Conservation (phyloP, 2,113 vertebrate genomes). For the Hystrix cristata region DNA sequence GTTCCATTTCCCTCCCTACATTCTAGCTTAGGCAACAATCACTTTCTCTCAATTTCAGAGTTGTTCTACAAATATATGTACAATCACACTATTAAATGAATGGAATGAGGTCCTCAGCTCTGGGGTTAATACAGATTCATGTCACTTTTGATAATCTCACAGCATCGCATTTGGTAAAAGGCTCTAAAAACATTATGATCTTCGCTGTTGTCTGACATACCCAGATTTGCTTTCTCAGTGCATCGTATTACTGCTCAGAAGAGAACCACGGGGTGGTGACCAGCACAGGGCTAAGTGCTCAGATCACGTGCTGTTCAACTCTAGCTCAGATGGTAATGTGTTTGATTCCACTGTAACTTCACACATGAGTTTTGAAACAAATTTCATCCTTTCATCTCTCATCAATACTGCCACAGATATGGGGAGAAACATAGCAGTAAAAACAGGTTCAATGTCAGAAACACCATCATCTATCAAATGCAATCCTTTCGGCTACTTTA, state of each 20-base stretch:
- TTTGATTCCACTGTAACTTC: slow-evolving; percentile 27
- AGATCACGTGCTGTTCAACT: not conserved
- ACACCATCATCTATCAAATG: slow-evolving; percentile 50
- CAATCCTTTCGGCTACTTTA: slow-evolving; percentile 46
- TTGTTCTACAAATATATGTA: not conserved
- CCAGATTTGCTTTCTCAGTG: slow-evolving; percentile 6
- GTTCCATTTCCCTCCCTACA: not conserved
- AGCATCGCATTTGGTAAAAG: not conserved
- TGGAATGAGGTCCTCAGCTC: not conserved
- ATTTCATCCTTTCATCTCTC: slow-evolving; percentile 52
- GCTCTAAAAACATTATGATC: slow-evolving; percentile 2
- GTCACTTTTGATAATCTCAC: not conserved
- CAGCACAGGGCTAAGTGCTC: not conserved
- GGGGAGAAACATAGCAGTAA: not conserved
- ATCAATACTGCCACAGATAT: slow-evolving; percentile 21
- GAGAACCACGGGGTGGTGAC: slow-evolving; percentile 15
- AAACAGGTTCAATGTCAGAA: slow-evolving; percentile 54
- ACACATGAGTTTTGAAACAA: slow-evolving; percentile 24
- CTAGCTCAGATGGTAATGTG: not conserved
- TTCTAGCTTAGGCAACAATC: not conserved
- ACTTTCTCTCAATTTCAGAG: slow-evolving; percentile 10
- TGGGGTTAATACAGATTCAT: not conserved
- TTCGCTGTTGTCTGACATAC: not conserved
- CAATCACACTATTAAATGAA: not conserved
- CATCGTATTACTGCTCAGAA: not conserved